Conservation (phyloP, 2,797 vertebrate species). For the Botia kubotai region DNA sequence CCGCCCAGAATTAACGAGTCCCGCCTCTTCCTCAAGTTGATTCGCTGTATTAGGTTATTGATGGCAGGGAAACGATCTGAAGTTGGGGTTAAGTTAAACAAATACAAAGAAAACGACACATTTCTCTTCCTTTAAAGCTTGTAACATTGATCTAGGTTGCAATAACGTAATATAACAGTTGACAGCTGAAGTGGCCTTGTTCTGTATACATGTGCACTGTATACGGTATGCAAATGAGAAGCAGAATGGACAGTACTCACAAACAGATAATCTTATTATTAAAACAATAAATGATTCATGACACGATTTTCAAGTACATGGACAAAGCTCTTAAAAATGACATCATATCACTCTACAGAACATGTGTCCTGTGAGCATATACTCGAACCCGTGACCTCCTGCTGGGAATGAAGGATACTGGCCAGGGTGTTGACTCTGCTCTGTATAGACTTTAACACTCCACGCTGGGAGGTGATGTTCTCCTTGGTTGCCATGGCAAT, state of each 20-base stretch:
- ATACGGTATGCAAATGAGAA: no score
- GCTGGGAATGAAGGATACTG: constrained; percentile 90
- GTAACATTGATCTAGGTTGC: no score
- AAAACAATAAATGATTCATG: no score
- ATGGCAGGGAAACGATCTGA: constrained; percentile 96
- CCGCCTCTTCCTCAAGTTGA: constrained; percentile 94
- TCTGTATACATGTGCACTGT: no score
- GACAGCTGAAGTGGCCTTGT: no score
- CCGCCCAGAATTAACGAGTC: constrained; percentile 93
- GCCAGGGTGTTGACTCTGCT: constrained; percentile 98
- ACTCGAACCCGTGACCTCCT: neutral
- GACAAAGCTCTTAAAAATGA: neutral
- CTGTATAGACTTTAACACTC: constrained; percentile 95
- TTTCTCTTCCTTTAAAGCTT: neutral
- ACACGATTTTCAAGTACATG: no score
- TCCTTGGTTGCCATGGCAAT: constrained; percentile 99
- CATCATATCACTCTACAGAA: neutral
- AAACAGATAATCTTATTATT: no score
- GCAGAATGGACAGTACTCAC: no score
- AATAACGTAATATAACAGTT: no score
- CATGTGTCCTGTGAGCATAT: neutral
- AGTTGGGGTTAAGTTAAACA: constrained; percentile 64
- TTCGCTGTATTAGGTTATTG: constrained; percentile 95
- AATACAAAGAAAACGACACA: neutral
- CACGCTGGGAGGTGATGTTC: constrained; percentile 98